Base-by-base conservation (phyloP, 1,140 invertebrate genomes). In the Scaptomyza pallida region DNA sequence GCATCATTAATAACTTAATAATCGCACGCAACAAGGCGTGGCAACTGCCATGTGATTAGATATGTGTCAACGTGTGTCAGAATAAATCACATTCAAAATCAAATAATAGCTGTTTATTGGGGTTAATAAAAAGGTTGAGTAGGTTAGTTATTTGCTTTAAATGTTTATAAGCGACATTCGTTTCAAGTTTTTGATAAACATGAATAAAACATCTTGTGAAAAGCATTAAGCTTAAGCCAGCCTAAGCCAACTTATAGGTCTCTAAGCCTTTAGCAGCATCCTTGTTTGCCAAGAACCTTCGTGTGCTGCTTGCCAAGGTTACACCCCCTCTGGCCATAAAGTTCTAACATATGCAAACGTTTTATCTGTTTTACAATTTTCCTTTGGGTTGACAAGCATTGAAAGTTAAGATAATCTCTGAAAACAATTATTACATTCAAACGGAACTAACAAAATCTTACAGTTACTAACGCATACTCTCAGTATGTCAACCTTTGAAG, bases 21-120 rank as follows among this genome's bases (percentile, higher is more conserved):
- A 75, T 78, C 33, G 79, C 75, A 82, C 75, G 75, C 79, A 82
- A 78, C 64, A 41, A 69, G 59, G 59, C 63, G 50, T 73, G 64
- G 54, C 60, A 37, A 10, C 2, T 15, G 37, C 33, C 43, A 82
- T 83, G 67, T 45, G 12, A 30, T 26, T 40, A 60, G 48, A 74
- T 78, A 60, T 65, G 61, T 78, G 61, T 78, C 74, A 73, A 56
- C 61, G 63, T 63, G 70, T 74, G 56, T 41, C 75, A 67, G 15
- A 10, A 41, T n/a, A 43, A 59, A 51, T 51, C 16, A 16, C 41
- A 33, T 26, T 12, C 12, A 1, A 21, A 40, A 17, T n/a, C n/a
- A n/a, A n/a, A n/a, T n/a, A n/a, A n/a, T n/a, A n/a, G n/a, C n/a
- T 9, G 37, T 23, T 41, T 41, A 13, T 41, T 8, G 26, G 8